These are phyloP conservation scores for Allolobophora icterica DNA, from an alignment of 2,888 invertebrate species.

Conservation along the genomic window DNA sequence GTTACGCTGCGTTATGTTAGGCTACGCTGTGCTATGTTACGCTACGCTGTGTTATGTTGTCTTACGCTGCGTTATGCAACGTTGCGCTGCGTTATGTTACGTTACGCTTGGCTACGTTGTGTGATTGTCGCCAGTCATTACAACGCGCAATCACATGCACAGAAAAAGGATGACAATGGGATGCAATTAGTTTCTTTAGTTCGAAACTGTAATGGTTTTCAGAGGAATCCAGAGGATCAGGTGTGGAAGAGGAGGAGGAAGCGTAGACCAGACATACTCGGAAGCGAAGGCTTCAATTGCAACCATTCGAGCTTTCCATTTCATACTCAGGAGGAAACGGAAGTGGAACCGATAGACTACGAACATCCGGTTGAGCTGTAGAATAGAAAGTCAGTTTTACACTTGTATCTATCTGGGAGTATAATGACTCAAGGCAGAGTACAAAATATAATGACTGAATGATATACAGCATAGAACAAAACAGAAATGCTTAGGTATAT, in stretches of 20 bases:
- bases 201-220: not conserved
- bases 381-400: not conserved
- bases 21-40: no score
- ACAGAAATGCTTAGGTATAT: not conserved
- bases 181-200: not conserved
- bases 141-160: no score
- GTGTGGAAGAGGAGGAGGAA: not conserved
- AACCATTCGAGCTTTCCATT: not conserved
- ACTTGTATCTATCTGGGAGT: no score
- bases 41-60: no score
- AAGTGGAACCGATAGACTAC: not conserved
- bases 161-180: no score
- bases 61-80: no score
- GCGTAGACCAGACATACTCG: not conserved
- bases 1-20: no score
- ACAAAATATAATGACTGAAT: not conserved
- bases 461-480: not conserved
- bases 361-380: not conserved
- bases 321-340: not conserved
- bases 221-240: not conserved
- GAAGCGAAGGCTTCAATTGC: not conserved
- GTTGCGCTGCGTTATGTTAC: no score
- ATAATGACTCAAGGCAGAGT: constrained; percentile 2
- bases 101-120: no score
- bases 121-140: no score